Evolutionary conservation across 2,888 invertebrate species (phyloP), one percentile per base, ranked within the genome.

Genomic region (Therioaphis trifolii): DNA sequence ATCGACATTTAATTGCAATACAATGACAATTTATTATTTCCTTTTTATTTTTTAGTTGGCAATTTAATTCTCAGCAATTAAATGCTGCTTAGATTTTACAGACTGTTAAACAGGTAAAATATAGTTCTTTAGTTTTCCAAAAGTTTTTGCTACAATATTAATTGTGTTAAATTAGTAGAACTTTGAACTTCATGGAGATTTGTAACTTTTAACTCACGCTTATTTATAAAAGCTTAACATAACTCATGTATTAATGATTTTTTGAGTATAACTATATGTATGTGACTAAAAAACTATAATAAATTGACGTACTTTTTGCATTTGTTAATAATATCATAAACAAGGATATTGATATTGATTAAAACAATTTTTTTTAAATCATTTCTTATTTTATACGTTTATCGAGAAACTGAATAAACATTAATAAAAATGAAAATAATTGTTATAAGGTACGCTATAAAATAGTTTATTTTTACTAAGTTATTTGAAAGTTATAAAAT

Each of bases 91-190:
- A 58, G 40, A 21, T 24, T 40, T 24, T 74, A 77, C n/a, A 66
- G 29, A 18, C 49, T 77, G 29, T 63, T 52, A 77, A 77, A 66
- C 66, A 52, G 49, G 49, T 66, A 66, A 66, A 49, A 15, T 49
- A 66, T 15, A 15, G 11, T 49, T 66, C 21, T 66, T 24, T 7
- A 35, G 35, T 77, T 35, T 66, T 21, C 21, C 21, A 49, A 35
- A 77, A 66, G 35, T 66, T 77, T 66, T 49, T 46, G 14, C 49
- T 55, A 79, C 27, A 84, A 84, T 75, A 43, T 78, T 55, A 29
- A 46, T 69, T 24, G 43, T 55, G 21, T 40, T 35, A 71, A 76
- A 69, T 68, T 40, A 84, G 29, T 18, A 40, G 5, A 63, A 63
- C 78, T 66, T 58, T 35, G 18, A 27, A 74, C 24, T 61, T 84